phyloP scores from a whole-genome alignment of 2,113 vertebrate species.

The Corydoras sp. region DNA sequence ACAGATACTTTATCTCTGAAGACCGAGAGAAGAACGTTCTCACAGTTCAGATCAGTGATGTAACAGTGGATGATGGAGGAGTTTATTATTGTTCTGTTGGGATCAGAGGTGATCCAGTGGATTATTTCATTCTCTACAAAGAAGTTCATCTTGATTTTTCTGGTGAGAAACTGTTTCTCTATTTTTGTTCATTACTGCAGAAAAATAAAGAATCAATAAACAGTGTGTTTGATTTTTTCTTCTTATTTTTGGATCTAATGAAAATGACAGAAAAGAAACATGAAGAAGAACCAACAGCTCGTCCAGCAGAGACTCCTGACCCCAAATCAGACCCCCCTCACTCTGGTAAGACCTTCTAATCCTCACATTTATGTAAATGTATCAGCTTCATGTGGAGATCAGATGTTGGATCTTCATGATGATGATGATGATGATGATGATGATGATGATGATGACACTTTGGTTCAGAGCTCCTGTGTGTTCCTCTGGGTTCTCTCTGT shows the following conservation, averaged over 20 bases:
- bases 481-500: too few species aligned
- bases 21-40: neutral
- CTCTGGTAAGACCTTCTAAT: slow-evolving; percentile 1
- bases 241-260: too few species aligned
- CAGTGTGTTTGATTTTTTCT: too few species aligned
- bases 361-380: neutral
- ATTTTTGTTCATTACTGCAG: neutral
- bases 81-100: neutral
- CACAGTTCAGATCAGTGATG: slow-evolving; percentile 10
- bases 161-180: neutral
- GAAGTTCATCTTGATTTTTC: neutral
- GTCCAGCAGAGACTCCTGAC: neutral
- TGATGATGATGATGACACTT: too few species aligned
- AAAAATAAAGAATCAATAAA: neutral
- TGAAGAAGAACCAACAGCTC: too few species aligned
- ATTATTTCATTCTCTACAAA: neutral
- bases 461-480: too few species aligned
- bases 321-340: neutral
- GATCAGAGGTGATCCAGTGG: rapidly evolving
- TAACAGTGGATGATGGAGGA: slow-evolving; percentile 14
- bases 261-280: too few species aligned
- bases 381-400: too few species aligned
- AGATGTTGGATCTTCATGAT: too few species aligned
- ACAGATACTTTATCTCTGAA: slow-evolving; percentile 5
- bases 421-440: too few species aligned